Percentiles rank a stretch among this genome's conserved stretches.
phyloP scores from a whole-genome alignment of 2,113 vertebrate genomes.

The Thomomys bottae region DNA sequence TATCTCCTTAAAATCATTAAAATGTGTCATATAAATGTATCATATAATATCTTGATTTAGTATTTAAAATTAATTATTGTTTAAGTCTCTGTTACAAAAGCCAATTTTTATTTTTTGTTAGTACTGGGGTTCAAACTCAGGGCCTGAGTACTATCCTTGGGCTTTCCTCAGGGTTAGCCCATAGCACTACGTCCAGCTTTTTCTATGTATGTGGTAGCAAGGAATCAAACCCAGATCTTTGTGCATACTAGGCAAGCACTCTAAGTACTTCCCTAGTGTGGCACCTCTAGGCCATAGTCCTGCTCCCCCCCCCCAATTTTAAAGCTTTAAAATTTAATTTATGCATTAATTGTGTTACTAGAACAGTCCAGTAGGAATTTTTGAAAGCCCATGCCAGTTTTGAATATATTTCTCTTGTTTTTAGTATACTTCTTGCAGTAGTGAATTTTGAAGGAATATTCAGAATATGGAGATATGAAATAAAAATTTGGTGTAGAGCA shows the following conservation, averaged over 20 bases:
- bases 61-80: conserved; percentile 33
- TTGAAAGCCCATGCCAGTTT: neutral
- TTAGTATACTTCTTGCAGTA: conserved; percentile 17
- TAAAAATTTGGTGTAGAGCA: neutral
- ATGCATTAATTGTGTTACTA: neutral
- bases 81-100: neutral
- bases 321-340: too few relatives aligned
- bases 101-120: neutral
- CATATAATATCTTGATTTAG: conserved; percentile 13
- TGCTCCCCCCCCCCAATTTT: too few relatives aligned
- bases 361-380: neutral
- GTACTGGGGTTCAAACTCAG: too few relatives aligned
- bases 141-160: too few relatives aligned
- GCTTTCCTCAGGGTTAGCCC: too few relatives aligned
- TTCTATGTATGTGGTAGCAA: too few relatives aligned
- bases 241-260: too few relatives aligned
- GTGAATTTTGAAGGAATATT: conserved; percentile 8
- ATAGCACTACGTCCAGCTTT: too few relatives aligned
- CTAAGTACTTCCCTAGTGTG: too few relatives aligned
- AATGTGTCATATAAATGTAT: neutral
- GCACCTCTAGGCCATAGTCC: too few relatives aligned
- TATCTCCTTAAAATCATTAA: conserved; percentile 7
- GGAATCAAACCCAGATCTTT: too few relatives aligned
- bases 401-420: neutral
- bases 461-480: neutral